Conservation (phyloP, 2,888 invertebrate genomes). For the Stratiomys singularior region DNA sequence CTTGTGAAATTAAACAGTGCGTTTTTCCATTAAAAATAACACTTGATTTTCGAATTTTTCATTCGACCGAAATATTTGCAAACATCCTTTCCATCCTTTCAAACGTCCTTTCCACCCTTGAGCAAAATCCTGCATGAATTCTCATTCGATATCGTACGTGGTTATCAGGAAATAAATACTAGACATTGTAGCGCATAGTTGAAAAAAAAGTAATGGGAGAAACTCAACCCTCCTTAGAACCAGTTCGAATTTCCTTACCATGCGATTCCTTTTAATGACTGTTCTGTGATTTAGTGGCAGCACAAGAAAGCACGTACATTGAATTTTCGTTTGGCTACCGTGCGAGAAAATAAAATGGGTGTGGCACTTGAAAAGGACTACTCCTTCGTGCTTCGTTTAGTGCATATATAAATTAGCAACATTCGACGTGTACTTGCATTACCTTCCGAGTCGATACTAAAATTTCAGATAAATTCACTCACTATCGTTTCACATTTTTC, state of each 20-base stretch:
- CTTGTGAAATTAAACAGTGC: too few relatives aligned
- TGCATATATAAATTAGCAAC: too few relatives aligned
- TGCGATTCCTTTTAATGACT: conserved; percentile 21
- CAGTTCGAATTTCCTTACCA: conserved; percentile 7
- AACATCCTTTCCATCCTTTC: too few relatives aligned
- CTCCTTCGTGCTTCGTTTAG: not conserved
- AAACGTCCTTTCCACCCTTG: too few relatives aligned
- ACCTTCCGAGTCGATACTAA: too few relatives aligned
- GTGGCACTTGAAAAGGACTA: not conserved
- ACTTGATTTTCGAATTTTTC: too few relatives aligned
- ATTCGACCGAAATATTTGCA: too few relatives aligned
- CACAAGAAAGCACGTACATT: not conserved
- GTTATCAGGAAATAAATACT: conserved; percentile 6
- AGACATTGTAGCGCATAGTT: not conserved
- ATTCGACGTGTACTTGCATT: too few relatives aligned
- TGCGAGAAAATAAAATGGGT: conserved; percentile 1
- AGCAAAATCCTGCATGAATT: not conserved
- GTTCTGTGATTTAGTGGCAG: not conserved
- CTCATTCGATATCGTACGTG: not conserved
- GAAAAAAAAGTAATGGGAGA: not conserved
- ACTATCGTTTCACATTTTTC: not conserved
- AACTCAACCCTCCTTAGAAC: not conserved
- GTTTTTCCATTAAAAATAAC: too few relatives aligned
- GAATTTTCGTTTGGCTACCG: not conserved
- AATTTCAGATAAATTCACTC: not conserved